Conservation (phyloP, 2,113 vertebrate genomes). For the Amia ocellicauda region DNA sequence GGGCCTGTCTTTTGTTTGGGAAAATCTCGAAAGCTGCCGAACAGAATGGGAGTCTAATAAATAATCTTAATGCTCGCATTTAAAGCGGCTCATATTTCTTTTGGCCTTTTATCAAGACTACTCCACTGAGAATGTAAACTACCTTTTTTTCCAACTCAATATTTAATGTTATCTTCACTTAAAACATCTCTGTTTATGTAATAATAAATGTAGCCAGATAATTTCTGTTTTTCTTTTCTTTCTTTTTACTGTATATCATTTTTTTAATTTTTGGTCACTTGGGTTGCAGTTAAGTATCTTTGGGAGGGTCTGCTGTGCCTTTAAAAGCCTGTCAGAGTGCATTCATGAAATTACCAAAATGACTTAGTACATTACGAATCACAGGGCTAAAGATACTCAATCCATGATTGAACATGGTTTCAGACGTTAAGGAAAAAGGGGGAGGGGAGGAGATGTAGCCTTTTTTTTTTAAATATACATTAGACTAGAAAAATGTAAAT, state of each 20-base stretch:
- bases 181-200: constrained; percentile 70
- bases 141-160: constrained; percentile 60
- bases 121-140: constrained; percentile 76
- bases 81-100: constrained; percentile 73
- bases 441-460: too few relatives aligned
- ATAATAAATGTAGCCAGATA: constrained; percentile 63
- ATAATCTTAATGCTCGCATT: constrained; percentile 79
- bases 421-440: too few relatives aligned
- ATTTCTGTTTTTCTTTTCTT: constrained; percentile 51
- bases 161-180: constrained; percentile 75
- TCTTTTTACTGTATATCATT: constrained; percentile 32
- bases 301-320: not conserved
- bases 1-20: constrained; percentile 67
- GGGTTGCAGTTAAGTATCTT: not conserved
- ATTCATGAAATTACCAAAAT: too few relatives aligned
- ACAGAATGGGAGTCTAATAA: constrained; percentile 68
- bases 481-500: constrained; percentile 45
- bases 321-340: too few relatives aligned
- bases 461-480: not conserved
- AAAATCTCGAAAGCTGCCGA: constrained; percentile 52
- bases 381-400: too few relatives aligned
- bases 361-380: too few relatives aligned
- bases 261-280: constrained; percentile 35
- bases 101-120: constrained; percentile 76
- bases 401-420: too few relatives aligned